These are phyloP conservation scores for Clunio marinus DNA, from an alignment of 2,888 invertebrate genomes.

Conservation along the genomic window DNA sequence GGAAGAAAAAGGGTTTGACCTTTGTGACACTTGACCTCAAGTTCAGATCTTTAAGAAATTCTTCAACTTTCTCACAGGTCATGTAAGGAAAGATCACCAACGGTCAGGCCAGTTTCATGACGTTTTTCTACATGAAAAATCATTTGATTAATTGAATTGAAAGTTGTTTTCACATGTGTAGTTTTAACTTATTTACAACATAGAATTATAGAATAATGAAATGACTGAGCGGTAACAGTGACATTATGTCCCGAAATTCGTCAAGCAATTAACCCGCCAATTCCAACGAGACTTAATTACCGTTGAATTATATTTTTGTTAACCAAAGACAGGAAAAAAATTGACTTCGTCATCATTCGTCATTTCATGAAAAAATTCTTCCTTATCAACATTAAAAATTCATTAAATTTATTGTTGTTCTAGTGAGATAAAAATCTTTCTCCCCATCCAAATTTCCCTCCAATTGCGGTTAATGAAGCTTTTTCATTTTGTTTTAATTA, in stretches of 20 bases:
- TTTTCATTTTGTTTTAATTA: conserved; percentile 6
- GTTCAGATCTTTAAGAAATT: conserved; percentile 35
- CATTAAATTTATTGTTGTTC: conserved; percentile 28
- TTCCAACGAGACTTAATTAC: conserved; percentile 36
- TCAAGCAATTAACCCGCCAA: conserved; percentile 27
- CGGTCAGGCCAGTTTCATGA: conserved; percentile 13
- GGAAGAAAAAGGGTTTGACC: neutral
- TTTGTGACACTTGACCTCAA: conserved; percentile 39
- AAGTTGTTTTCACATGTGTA: no score
- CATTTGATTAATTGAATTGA: neutral
- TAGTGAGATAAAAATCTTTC: conserved; percentile 4
- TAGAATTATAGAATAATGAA: no score
- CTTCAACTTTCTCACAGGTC: conserved; percentile 32
- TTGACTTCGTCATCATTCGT: conserved; percentile 12
- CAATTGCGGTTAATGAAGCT: neutral
- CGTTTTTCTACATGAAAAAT: neutral
- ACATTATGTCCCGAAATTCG: no score
- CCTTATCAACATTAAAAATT: conserved; percentile 28
- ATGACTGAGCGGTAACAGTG: no score
- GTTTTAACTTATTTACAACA: no score
- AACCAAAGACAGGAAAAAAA: neutral
- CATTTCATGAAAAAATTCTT: conserved; percentile 15
- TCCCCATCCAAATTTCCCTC: neutral
- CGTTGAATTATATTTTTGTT: conserved; percentile 5
- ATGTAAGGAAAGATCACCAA: conserved; percentile 26